Base-by-base conservation (phyloP, 2,888 invertebrate species). In the Drosophila glabriapex region DNA sequence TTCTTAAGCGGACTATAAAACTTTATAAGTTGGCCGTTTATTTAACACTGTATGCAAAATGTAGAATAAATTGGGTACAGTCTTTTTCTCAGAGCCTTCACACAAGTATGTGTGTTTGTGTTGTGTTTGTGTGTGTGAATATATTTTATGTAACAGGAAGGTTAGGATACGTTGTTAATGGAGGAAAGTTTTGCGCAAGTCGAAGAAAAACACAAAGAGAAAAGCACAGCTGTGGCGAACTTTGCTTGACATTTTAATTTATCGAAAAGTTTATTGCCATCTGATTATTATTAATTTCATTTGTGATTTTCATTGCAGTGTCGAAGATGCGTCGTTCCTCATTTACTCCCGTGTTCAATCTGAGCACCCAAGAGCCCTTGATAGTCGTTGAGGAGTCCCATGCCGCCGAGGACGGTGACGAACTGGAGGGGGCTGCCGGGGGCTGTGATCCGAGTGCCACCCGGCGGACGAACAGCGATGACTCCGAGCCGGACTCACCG, bases 341-440 rank as follows among this genome's bases (percentile, higher is more conserved):
- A 71, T 95, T 95, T 93, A 95, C 95, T 71, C 94, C 94, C 68
- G 94, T 96, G 75, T 92, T 94, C 85, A 94, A 95, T 93, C 66
- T 93, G 71, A 93, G 93, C 83, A 94, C 94, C 73, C 95, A 95
- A 80, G 97, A 97, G 93, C 97, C 97, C 60, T 94, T 97, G 88
- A 97, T 97, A 91, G 97, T 97, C 67, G 97, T 97, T 41, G 97
- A 97, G 92, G 97, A 97, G 92, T 95, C 96, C 70, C 95, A 95
- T 22, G 94, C 95, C 3, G 95, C 95, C 72, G 96, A 96, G 71
- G 95, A 96, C 69, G 96, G 96, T 83, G 95, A 95, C 50, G 96
- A 96, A 78, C 94, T 94, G 37, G 95, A 95, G 10, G 94, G 94
- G 7, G 91, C 91, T 0, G 95, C 95, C 68, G 96, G 96, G 65